phyloP scores from a whole-genome alignment of 2,888 invertebrate genomes.

The Acleris cristana region DNA sequence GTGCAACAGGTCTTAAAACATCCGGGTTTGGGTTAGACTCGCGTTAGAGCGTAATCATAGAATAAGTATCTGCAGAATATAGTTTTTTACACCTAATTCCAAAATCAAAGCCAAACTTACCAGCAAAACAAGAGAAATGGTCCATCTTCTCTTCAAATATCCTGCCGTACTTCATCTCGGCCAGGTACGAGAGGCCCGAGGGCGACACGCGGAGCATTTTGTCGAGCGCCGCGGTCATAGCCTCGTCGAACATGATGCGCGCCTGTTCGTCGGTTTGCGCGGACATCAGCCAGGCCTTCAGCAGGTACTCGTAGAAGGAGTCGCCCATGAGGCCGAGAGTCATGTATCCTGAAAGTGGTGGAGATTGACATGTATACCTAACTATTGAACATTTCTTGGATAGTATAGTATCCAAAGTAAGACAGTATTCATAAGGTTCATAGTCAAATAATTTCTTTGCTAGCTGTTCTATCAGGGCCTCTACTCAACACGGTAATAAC shows the following conservation, averaged over 20 bases:
- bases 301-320: conserved; percentile 98
- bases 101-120: conserved; percentile 67
- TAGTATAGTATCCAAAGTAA: too few relatives aligned
- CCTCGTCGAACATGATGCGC: conserved; percentile 96
- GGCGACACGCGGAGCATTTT: conserved; percentile 93
- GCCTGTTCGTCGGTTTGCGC: conserved; percentile 92
- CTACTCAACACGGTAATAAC: too few relatives aligned
- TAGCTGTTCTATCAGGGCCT: too few relatives aligned
- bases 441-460: too few relatives aligned
- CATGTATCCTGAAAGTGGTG: conserved; percentile 90
- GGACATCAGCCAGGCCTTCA: conserved; percentile 96
- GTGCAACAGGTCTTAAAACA: too few relatives aligned
- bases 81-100: too few relatives aligned
- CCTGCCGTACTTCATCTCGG: conserved; percentile 95
- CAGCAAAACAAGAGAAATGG: conserved; percentile 98
- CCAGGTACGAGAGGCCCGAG: conserved; percentile 93
- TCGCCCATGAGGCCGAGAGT: conserved; percentile 98
- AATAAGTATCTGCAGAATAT: too few relatives aligned
- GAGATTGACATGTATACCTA: not conserved
- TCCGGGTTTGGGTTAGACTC: too few relatives aligned
- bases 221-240: conserved; percentile 93
- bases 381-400: too few relatives aligned
- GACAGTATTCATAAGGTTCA: too few relatives aligned
- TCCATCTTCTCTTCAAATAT: conserved; percentile 98
- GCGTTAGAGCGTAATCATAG: too few relatives aligned